Evolutionary conservation across 2,797 vertebrate genomes (phyloP), one percentile per base, ranked within the genome.

Genomic region (Fringilla coelebs): DNA sequence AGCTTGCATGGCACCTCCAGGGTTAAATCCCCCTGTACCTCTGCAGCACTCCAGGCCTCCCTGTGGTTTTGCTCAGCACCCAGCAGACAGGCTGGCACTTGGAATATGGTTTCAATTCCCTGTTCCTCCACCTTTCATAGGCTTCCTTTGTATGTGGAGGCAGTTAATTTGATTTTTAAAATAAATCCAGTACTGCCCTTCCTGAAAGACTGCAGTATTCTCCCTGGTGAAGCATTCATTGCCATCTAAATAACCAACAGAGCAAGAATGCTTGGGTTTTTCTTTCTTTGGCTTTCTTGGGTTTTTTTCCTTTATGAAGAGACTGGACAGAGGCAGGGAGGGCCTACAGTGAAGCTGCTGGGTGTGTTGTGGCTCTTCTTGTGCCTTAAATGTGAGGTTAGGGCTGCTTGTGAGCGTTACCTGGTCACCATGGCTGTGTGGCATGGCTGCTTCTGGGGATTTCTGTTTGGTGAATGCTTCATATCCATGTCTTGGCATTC

Each of bases 81-180:
- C 57, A 54, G 76, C 68, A 84, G 76, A 46, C 76, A 48, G 43
- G 36, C 96, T 96, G 85, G 72, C 89, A 77, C 68, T 88, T 28
- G n/a, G 46, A 75, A 38, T 46, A 22, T 4, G 28, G 25, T 79
- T 88, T 83, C 32, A 71, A 62, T 79, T 90, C 54, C 70, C 48
- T 0, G 1, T 17, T 85, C 60, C 36, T 87, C 22, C 16, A 63
- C 74, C 63, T 89, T 73, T 55, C 74, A 82, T 17, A 96, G 89
- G 10, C 66, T 76, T 76, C 18, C 85, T 92, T 93, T 86, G 79
- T 95, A 25, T 51, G 68, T 48, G 66, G 7, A 25, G 71, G 71
- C 45, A 55, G 45, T 92, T 73, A 75, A 54, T 68, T 63, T 32
- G 40, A 63, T 66, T 93, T 73, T 70, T 41, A 70, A 76, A 82